Percentiles rank a stretch among this genome's conserved stretches.
Evolutionary conservation across 2,888 invertebrate species (phyloP).

Genomic region (Mechanitis mazaeus): DNA sequence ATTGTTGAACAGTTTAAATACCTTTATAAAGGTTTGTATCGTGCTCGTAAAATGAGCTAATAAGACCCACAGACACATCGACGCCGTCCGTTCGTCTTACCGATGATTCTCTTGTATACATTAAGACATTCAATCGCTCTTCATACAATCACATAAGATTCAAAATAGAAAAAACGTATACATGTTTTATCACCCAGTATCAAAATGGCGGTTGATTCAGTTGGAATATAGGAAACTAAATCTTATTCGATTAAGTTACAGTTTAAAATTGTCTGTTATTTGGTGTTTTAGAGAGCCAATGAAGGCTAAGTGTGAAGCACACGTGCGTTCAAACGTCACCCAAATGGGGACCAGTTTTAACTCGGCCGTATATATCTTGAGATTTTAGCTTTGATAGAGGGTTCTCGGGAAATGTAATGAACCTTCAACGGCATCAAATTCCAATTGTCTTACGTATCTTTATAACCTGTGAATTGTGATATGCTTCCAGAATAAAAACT

Average conservation of each 20-base stretch:
- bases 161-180: conserved; percentile 40
- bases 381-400: conserved; percentile 62
- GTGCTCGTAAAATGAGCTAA: conserved; percentile 59
- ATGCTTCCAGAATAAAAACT: no score
- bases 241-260: conserved; percentile 28
- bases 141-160: conserved; percentile 36
- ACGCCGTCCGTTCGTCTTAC: conserved; percentile 68
- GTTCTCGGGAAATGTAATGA: conserved; percentile 28
- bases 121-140: conserved; percentile 36
- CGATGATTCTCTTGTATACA: conserved; percentile 41
- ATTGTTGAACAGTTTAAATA: conserved; percentile 8
- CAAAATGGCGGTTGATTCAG: conserved; percentile 41
- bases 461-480: neutral
- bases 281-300: conserved; percentile 33
- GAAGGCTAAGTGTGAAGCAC: conserved; percentile 57
- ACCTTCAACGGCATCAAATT: conserved; percentile 29
- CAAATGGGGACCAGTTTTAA: conserved; percentile 65
- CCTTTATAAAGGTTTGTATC: conserved; percentile 15
- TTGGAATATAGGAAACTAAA: conserved; percentile 28
- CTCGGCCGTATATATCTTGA: conserved; percentile 49
- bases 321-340: conserved; percentile 70
- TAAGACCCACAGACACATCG: conserved; percentile 71
- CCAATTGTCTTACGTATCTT: conserved; percentile 27
- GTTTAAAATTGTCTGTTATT: conserved; percentile 38
- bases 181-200: conserved; percentile 43